phyloP scores from a whole-genome alignment of 2,113 vertebrate species.

The Zingel zingel region DNA sequence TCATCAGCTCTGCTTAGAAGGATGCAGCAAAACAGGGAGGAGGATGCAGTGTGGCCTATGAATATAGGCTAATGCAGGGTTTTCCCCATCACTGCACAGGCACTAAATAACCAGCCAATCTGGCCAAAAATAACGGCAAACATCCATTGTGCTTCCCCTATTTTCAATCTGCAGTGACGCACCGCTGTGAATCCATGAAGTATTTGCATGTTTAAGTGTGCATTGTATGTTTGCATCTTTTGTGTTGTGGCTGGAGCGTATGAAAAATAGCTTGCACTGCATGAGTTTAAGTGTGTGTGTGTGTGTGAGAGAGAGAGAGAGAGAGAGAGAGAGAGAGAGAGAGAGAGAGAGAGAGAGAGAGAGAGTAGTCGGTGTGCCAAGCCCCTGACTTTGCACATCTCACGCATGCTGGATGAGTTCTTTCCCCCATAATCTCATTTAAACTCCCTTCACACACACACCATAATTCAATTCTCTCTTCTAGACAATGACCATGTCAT shows the following conservation, averaged over 20 bases:
- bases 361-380: slow-evolving; percentile 39
- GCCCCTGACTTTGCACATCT: slow-evolving; percentile 71
- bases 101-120: too few species aligned
- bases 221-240: slow-evolving; percentile 42
- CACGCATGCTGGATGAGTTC: slow-evolving; percentile 68
- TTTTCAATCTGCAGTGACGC: too few species aligned
- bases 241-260: slow-evolving; percentile 46
- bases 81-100: too few species aligned
- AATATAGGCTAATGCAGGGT: slow-evolving; percentile 38
- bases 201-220: slow-evolving; percentile 41
- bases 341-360: background rate
- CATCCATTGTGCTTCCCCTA: too few species aligned
- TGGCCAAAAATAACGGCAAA: too few species aligned
- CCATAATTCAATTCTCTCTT: slow-evolving; percentile 84
- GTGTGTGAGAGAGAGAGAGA: background rate
- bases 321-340: slow-evolving; percentile 12
- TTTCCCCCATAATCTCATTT: slow-evolving; percentile 81
- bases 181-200: background rate
- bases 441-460: slow-evolving; percentile 82
- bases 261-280: slow-evolving; percentile 55
- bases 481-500: slow-evolving; percentile 85
- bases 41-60: background rate
- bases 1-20: slow-evolving; percentile 12
- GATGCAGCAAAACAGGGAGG: slow-evolving; percentile 16
- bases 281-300: slow-evolving; percentile 11